A percentile compares a stretch with the other conserved stretches of the same genome.
These are phyloP conservation scores for Crax fasciolata DNA, from an alignment of 2,797 vertebrate genomes.

Conservation along the genomic window DNA sequence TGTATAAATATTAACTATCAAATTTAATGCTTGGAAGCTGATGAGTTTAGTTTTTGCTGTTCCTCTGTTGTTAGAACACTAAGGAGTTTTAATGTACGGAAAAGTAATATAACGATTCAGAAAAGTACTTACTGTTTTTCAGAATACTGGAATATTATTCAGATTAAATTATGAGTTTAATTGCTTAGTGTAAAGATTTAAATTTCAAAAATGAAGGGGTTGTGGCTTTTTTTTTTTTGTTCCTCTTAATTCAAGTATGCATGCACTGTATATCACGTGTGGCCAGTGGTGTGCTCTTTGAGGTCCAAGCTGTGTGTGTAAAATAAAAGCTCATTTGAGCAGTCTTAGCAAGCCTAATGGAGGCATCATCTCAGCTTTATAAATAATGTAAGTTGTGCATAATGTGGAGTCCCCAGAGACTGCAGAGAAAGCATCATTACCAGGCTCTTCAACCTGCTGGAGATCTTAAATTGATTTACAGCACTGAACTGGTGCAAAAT, in stretches of 20 bases:
- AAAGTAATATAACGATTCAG: conserved; percentile 20
- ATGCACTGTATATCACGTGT: conserved; percentile 23
- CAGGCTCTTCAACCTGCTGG: conserved; percentile 94
- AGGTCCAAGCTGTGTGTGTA: conserved; percentile 75
- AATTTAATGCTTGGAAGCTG: conserved; percentile 34
- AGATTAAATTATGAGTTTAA: not conserved
- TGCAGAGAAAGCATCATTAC: conserved; percentile 98
- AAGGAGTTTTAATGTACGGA: not conserved
- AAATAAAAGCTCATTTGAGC: conserved; percentile 89
- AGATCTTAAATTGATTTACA: conserved; percentile 99
- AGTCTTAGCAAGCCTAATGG: conserved; percentile 92
- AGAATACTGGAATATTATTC: not conserved
- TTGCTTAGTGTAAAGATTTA: conserved; percentile 30
- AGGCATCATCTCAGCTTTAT: conserved; percentile 95
- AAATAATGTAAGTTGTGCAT: conserved; percentile 99
- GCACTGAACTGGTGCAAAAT: conserved; percentile 97
- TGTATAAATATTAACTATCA: conserved; percentile 49
- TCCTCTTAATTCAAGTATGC: not conserved
- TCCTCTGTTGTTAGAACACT: conserved; percentile 12
- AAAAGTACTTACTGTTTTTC: not conserved
- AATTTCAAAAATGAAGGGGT: conserved; percentile 15
- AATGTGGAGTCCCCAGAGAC: conserved; percentile 92
- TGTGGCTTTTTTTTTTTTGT: not conserved
- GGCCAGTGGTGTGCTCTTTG: conserved; percentile 37
- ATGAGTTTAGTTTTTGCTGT: conserved; percentile 25